Conservation (phyloP, 1,140 invertebrate species). For the Zaprionus gabonicus region DNA sequence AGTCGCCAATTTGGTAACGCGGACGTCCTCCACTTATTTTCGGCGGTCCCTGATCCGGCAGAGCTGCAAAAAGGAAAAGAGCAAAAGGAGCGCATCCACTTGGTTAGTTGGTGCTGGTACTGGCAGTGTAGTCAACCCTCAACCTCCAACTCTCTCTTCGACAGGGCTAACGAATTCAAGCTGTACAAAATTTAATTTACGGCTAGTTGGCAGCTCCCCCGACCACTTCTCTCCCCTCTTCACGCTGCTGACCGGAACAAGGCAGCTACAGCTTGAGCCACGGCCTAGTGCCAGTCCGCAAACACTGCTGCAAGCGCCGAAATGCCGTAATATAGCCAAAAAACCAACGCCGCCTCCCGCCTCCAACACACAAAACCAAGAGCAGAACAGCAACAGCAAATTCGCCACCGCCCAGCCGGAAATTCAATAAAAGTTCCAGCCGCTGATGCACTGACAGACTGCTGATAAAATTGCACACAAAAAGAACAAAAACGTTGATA, state of each 20-base stretch:
- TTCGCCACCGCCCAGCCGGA: conserved; percentile 64
- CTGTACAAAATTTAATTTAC: conserved; percentile 70
- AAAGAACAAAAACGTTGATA: conserved; percentile 10
- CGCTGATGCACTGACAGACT: conserved; percentile 73
- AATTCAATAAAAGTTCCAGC: conserved; percentile 83
- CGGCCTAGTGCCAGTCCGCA: neutral
- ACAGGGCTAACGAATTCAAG: conserved; percentile 37
- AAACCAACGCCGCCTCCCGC: conserved; percentile 3
- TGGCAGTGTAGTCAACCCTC: neutral
- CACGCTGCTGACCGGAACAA: neutral
- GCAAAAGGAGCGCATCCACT: conserved; percentile 28
- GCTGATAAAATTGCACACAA: conserved; percentile 63
- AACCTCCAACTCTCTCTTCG: neutral
- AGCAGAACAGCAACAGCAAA: conserved; percentile 43
- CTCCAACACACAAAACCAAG: conserved; percentile 22
- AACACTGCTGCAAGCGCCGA: conserved; percentile 20
- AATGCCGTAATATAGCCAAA: conserved; percentile 70
- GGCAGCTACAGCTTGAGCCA: conserved; percentile 13
- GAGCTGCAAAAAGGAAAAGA: conserved; percentile 84
- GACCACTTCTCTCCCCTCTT: neutral
- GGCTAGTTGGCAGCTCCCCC: conserved; percentile 44
- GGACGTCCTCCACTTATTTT: conserved; percentile 87
- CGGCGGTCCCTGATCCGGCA: conserved; percentile 88
- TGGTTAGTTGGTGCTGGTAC: conserved; percentile 27
- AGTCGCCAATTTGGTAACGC: conserved; percentile 88